Base-by-base conservation (phyloP, 2,113 vertebrate genomes). In the Apodemus speciosus region DNA sequence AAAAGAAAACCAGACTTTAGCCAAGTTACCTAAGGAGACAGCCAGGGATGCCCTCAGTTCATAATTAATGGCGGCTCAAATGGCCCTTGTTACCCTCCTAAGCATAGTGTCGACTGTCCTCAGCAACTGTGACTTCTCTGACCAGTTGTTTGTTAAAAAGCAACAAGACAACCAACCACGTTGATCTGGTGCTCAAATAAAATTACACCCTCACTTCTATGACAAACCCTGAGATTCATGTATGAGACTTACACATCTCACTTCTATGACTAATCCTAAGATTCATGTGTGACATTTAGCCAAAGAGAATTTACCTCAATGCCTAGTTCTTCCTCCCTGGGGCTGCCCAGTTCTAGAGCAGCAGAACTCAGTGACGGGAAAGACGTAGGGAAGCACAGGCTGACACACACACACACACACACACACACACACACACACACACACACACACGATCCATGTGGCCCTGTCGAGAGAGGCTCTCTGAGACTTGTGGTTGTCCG, bases 181-280 rank as follows among this genome's bases (percentile, higher is more conserved):
- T 18, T 69, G 80, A 84, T 94, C 76, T 81, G 92, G 92, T 96
- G 94, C 94, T 94, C 49, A 94, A 91, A 89, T 30, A 73, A 93
- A 94, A 93, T 68, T 32, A 9, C 32, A 25, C 62, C n/a, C 43
- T 93, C 49, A 9, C 46, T 58, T 88, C 72, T 46, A 0, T 9
- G 35, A 85, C 35, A 79, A 53, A 46, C 64, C 46, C 40, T 91
- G 20, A 69, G 60, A 11, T 62, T 13, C 27, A 38, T 27, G 16
- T 2, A 2, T 9, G 27, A 73, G 60, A 27, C 2, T 27, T 27
- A 27, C 60, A 62, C 32, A 56, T 30, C 49, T 93, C 53, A 15
- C 46, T 58, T 85, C 80, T 51, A 0, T 11, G 35, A 85, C 27
- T 68, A 60, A 56, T 51, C 51, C 38, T 84, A 6, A 69, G 58